Evolutionary conservation across 1,140 invertebrate genomes (phyloP).

Genomic region (Parapsyche elsis): DNA sequence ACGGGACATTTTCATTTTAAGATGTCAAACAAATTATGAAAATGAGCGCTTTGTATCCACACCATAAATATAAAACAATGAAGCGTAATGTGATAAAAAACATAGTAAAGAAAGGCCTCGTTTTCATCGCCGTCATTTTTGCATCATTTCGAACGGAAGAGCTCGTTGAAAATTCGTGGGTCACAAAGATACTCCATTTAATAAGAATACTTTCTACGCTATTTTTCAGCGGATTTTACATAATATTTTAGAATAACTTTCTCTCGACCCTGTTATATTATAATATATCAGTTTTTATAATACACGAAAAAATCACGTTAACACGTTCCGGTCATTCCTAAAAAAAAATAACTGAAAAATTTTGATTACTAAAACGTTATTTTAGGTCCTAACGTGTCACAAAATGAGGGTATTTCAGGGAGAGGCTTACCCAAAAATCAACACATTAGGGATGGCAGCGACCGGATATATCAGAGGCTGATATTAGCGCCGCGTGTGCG

Average conservation of each 20-base stretch:
- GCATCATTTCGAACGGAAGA: background rate
- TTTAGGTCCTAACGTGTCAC: too few species aligned
- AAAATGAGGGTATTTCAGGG: too few species aligned
- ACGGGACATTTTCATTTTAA: constrained; percentile 48
- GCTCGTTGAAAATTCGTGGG: background rate
- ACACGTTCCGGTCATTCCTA: too few species aligned
- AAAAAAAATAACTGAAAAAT: too few species aligned
- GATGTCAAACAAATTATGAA: constrained; percentile 53
- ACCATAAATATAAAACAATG: constrained; percentile 55
- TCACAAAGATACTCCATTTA: background rate
- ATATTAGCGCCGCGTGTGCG: constrained; percentile 34
- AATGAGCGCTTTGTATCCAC: constrained; percentile 49
- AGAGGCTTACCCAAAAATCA: too few species aligned
- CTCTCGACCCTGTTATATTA: too few species aligned
- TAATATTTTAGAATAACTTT: too few species aligned
- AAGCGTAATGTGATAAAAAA: constrained; percentile 49
- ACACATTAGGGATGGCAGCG: background rate
- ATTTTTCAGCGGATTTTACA: too few species aligned
- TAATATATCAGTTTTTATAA: too few species aligned
- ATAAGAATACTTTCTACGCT: background rate
- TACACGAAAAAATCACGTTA: too few species aligned
- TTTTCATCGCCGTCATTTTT: constrained; percentile 16
- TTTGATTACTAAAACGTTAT: too few species aligned
- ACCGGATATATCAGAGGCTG: background rate
- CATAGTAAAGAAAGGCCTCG: constrained; percentile 13